Base-by-base conservation (phyloP, 2,113 vertebrate genomes). In the Vicugna pacos region DNA sequence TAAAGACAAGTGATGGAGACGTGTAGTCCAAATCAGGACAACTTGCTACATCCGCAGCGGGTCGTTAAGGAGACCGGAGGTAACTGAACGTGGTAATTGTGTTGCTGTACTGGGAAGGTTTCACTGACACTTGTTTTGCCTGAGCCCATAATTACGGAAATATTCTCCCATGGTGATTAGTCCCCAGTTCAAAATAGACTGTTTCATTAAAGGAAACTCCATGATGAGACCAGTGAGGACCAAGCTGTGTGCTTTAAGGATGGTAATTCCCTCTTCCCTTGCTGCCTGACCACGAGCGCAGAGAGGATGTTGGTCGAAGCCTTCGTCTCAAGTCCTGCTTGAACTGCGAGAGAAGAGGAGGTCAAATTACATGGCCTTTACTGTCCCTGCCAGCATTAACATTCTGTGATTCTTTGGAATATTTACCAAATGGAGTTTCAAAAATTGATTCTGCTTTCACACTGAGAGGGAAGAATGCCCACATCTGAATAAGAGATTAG, bases 401-500 rank as follows among this genome's bases (percentile, higher is more conserved):
- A 65, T 80, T 93, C 91, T 87, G 64, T 80, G 86, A 91, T 89
- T 91, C 97, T 97, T 93, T 89, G 86, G 89, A 97, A 96, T 95
- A 96, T 69, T 91, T 77, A 91, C 89, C 97, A 93, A 95, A 91
- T 93, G 62, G 64, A 91, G 84, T 95, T 94, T 97, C n/a, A 69
- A 94, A 97, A 96, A 96, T 96, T 95, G 96, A 97, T 94, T 96
- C 84, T 58, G 94, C 93, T 94, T 93, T 97, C 95, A 96, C 94
- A 89, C 94, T 72, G 83, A 96, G 95, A 93, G 83, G 79, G 83
- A 96, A 97, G 93, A 96, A 97, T 97, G 91, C 83, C 93, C 82
- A 91, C 95, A 88, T 76, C 16, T 96, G 97, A 97, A 97, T 94
- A 96, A 91, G 95, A 98, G 97, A 96, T 97, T 92, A 97, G 96